Evolutionary conservation across 2,113 vertebrate species (phyloP).

Genomic region (Theropithecus gelada): DNA sequence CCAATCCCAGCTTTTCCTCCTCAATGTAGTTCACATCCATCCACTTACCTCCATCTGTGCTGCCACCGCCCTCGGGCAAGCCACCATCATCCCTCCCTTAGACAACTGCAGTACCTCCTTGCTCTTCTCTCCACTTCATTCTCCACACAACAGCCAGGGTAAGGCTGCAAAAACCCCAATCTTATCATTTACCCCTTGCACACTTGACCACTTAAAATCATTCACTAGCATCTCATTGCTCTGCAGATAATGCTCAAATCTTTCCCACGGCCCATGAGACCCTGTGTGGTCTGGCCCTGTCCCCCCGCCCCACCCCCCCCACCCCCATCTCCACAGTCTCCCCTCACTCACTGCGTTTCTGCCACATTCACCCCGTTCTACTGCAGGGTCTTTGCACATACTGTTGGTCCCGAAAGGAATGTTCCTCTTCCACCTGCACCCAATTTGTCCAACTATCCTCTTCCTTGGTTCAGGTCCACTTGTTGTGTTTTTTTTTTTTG

Average conservation of each 20-base stretch:
- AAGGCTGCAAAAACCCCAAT: neutral
- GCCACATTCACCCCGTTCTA: neutral
- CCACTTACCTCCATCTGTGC: neutral
- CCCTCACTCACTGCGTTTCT: neutral
- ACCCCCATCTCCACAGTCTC: neutral
- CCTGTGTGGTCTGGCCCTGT: neutral
- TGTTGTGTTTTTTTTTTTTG: too few relatives aligned
- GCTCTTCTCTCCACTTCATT: neutral
- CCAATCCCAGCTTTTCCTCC: neutral
- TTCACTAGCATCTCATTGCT: neutral
- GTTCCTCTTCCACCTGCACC: too few relatives aligned
- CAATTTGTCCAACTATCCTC: too few relatives aligned
- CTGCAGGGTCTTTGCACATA: neutral
- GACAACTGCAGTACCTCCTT: too few relatives aligned
- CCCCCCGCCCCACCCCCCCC: accelerated
- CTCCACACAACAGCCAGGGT: neutral
- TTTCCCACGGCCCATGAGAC: neutral
- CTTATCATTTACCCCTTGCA: neutral
- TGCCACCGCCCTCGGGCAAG: neutral
- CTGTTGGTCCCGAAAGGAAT: too few relatives aligned
- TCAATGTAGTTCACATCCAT: neutral
- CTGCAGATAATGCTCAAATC: neutral
- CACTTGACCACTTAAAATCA: neutral
- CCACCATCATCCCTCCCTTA: neutral
- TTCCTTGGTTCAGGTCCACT: too few relatives aligned